Evolutionary conservation across 2,888 invertebrate species (phyloP).

Genomic region (Dugesia japonica): DNA sequence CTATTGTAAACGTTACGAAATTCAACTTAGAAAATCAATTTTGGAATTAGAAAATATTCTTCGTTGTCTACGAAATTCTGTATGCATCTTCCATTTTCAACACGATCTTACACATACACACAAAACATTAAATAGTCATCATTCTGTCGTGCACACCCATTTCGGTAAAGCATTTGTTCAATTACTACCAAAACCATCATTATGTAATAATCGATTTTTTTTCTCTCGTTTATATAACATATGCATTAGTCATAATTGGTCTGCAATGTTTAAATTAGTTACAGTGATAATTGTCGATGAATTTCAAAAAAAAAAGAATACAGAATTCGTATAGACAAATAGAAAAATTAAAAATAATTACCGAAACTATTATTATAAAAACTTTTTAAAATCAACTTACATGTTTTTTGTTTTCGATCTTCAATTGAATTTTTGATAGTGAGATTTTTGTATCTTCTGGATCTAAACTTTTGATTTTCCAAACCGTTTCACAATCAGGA

Average conservation of each 20-base stretch:
- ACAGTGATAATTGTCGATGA: background rate
- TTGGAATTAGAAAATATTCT: background rate
- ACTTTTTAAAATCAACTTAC: no score
- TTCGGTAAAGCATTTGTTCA: constrained; percentile 11
- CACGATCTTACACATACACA: background rate
- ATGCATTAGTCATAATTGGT: background rate
- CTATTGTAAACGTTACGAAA: background rate
- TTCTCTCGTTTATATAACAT: background rate
- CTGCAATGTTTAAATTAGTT: no score
- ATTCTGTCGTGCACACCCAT: constrained; percentile 9
- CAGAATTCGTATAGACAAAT: no score
- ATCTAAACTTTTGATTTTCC: constrained; percentile 11
- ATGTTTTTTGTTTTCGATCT: background rate
- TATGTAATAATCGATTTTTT: background rate
- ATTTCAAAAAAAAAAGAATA: no score
- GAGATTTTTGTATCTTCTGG: constrained; percentile 1
- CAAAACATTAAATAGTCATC: background rate
- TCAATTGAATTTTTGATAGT: background rate
- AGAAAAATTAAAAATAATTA: no score
- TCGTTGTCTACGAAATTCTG: constrained; percentile 5
- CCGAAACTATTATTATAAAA: no score
- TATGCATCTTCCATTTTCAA: background rate
- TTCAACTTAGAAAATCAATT: background rate
- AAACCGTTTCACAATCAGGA: constrained; percentile 11
- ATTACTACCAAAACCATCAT: constrained; percentile 6